Percentiles rank a stretch among this genome's conserved stretches.
These are phyloP conservation scores for Sesamia inferens DNA, from an alignment of 2,888 invertebrate species.

Conservation along the genomic window DNA sequence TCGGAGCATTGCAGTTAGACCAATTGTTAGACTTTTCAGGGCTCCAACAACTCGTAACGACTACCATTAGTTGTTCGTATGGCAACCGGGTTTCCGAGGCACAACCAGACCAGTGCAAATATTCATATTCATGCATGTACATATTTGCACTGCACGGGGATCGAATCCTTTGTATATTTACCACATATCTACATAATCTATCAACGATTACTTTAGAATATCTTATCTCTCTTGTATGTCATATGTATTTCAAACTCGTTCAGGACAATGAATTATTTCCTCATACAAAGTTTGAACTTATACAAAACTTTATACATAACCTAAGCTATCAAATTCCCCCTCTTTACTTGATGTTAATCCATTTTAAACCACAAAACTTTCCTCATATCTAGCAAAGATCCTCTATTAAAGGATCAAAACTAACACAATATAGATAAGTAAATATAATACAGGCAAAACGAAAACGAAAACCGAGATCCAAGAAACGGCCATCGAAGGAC, in stretches of 20 bases:
- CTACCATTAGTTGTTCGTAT: too few species aligned
- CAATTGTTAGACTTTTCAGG: too few species aligned
- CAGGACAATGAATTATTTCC: neutral
- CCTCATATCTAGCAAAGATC: constrained; percentile 33
- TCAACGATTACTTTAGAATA: too few species aligned
- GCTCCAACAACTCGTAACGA: too few species aligned
- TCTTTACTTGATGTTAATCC: neutral
- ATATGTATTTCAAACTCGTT: neutral
- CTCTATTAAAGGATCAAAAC: constrained; percentile 19
- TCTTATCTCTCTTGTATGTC: too few species aligned
- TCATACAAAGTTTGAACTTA: neutral
- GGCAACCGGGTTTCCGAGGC: too few species aligned
- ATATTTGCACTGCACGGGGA: too few species aligned
- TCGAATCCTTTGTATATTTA: too few species aligned
- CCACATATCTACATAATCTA: too few species aligned
- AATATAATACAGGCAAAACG: constrained; percentile 26
- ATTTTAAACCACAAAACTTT: constrained; percentile 32
- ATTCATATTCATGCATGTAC: too few species aligned
- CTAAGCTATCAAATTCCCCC: neutral
- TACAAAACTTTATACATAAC: neutral
- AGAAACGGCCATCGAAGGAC: constrained; percentile 50
- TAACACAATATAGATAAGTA: constrained; percentile 53
- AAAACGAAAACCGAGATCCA: constrained; percentile 40
- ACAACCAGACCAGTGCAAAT: too few species aligned
- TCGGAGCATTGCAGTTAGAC: too few species aligned